Base-by-base conservation (phyloP, 2,888 invertebrate species). In the Leptodirus hochenwartii region DNA sequence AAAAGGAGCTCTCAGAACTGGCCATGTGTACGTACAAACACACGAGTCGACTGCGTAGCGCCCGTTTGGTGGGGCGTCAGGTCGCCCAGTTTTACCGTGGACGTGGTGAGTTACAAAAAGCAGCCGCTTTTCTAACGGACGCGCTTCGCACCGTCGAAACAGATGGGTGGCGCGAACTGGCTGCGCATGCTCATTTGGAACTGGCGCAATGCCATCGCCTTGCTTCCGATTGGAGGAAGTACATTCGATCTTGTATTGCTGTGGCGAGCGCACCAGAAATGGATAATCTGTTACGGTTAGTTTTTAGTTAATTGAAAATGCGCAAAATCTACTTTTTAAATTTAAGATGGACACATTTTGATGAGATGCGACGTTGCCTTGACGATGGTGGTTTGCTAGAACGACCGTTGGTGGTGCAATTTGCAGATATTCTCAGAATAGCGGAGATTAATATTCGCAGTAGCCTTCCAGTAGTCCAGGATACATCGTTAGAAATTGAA, bases 11-110 rank as follows among this genome's bases (percentile, higher is more conserved):
- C 34, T 85, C 90, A 1, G 95, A 95, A 51, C 56, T 93, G 37
- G 88, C 93, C 1, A 90, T 93, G 71, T 88, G 91, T 29, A 93
- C 91, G 0, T 93, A 85, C 49, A 95, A 95, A 47, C 91, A 93
- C 57, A 88, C 93, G 37, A 78, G 61, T 6, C 54, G 64, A 5
- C 59, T 72, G 42, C 66, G 87, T 40, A 88, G 81, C 30, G 91
- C 93, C 0, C 69, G 88, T 23, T 64, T 81, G 26, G 82, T 93
- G 32, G 93, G 93, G 0, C 66, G 79, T 22, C 84, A 93, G 45
- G 56, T 95, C 27, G 90, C 93, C 1, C 69, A 77, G 15, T 91
- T 93, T 51, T 93, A 95, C 53, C 74, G 84, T n/a, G n/a, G n/a
- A n/a, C n/a, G 11, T 5, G 79, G 79, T 2, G 80, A 87, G 49